Base-by-base conservation (phyloP, 2,797 vertebrate genomes). In the Atherinosoma microstoma region DNA sequence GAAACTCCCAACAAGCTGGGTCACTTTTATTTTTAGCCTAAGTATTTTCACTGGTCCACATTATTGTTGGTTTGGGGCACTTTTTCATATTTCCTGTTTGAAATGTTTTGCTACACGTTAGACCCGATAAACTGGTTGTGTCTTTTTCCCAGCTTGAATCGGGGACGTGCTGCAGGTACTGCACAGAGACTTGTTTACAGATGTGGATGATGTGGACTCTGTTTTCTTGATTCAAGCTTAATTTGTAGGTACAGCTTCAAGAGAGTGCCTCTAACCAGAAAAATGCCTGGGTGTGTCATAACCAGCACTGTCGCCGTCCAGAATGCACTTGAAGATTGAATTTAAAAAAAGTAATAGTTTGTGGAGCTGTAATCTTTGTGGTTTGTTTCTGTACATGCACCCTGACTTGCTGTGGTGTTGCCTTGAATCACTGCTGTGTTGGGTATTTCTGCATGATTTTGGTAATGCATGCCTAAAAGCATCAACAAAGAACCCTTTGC, bases 91-190 rank as follows among this genome's bases (percentile, higher is more conserved):
- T 4, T 35, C 54, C 29, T 45, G 16, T 29, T 36, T 13, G 11
- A 5, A 47, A 13, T 59, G 11, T 1, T 0, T 13, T 34, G 32
- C 32, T 4, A 4, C 4, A 10, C 3, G 65, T 32, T 59, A 32
- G 38, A 71, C 74, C 65, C 1, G 60, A 76, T 80, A 36, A 82
- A 86, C 80, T 70, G 71, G 78, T 79, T 89, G 18, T 77, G 3
- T 80, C 7, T 85, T 16, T 16, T 81, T 77, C 74, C 54, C 86
- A 91, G 89, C 77, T 13, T 78, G 63, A 86, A 45, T 20, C 24
- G 45, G 3, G 42, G 80, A 76, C 40, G 0, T 6, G 0, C 64
- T 6, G 58, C 80, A 84, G 87, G 84, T 87, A 84, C 66, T 11
- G 32, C 24, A 15, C 0, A 11, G 13, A 54, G 53, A 54, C 35